These are phyloP conservation scores for Cyclina sinensis DNA, from an alignment of 1,140 invertebrate genomes.

Conservation along the genomic window DNA sequence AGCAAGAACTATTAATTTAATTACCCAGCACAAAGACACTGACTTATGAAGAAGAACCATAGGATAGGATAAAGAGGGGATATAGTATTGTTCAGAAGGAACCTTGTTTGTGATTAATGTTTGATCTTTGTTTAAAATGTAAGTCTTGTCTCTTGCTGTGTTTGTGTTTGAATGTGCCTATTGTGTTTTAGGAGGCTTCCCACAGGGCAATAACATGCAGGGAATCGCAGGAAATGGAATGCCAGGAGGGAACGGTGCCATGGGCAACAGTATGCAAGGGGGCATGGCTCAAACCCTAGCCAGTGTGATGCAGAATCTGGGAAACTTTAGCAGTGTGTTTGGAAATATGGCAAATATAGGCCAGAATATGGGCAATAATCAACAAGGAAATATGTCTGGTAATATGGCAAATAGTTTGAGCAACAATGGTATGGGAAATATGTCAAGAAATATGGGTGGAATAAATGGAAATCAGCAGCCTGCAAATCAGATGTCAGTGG, in stretches of 20 bases:
- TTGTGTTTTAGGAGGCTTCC: slow-evolving; percentile 56
- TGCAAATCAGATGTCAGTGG: neutral
- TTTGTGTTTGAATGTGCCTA: slow-evolving; percentile 48
- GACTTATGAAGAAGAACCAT: no score
- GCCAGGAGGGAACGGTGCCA: neutral
- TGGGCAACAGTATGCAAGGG: neutral
- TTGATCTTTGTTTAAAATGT: neutral
- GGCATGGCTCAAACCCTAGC: slow-evolving; percentile 39
- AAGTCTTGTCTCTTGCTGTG: slow-evolving; percentile 6
- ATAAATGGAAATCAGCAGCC: slow-evolving; percentile 36
- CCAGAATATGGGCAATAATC: slow-evolving; percentile 12
- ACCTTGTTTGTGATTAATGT: neutral
- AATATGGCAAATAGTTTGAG: slow-evolving; percentile 30
- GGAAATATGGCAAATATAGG: slow-evolving; percentile 34
- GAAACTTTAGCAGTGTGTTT: slow-evolving; percentile 63
- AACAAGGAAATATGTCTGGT: neutral
- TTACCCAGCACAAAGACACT: no score
- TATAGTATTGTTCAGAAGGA: neutral
- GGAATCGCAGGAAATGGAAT: slow-evolving; percentile 30
- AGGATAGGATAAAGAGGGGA: no score
- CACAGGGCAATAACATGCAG: slow-evolving; percentile 35
- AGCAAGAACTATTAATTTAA: no score
- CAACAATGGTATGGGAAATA: slow-evolving; percentile 20
- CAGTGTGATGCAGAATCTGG: slow-evolving; percentile 58
- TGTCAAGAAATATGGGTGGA: slow-evolving; percentile 20